phyloP scores from a whole-genome alignment of 2,888 invertebrate genomes.

The Eumacrocentrus americanus region DNA sequence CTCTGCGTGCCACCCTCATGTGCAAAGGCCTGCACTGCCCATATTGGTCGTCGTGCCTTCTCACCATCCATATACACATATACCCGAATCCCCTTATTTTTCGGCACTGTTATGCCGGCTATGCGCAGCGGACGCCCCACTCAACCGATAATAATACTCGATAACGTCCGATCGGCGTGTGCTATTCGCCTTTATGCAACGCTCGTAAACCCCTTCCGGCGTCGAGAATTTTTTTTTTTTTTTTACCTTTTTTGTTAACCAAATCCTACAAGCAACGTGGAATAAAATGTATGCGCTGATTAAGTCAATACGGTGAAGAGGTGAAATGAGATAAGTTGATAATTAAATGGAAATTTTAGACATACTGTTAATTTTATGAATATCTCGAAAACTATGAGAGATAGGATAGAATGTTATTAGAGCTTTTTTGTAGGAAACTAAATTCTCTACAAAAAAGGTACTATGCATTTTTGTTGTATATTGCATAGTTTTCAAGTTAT shows the following conservation, averaged over 20 bases:
- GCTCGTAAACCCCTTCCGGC: conserved; percentile 5
- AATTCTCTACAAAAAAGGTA: too few species aligned
- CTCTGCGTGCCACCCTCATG: conserved; percentile 29
- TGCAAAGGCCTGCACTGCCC: conserved; percentile 18
- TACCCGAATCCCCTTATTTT: conserved; percentile 7
- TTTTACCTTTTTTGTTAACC: neutral
- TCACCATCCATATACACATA: neutral
- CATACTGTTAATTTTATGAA: too few species aligned
- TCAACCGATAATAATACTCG: conserved; percentile 16
- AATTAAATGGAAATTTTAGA: too few species aligned
- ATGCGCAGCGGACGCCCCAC: conserved; percentile 11
- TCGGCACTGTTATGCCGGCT: conserved; percentile 8
- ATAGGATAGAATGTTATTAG: too few species aligned
- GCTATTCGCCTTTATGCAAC: conserved; percentile 10
- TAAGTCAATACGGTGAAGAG: too few species aligned
- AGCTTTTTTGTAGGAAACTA: too few species aligned
- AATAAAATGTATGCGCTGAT: too few species aligned
- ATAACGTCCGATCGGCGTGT: conserved; percentile 14
- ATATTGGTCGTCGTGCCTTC: conserved; percentile 2
- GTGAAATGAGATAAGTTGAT: too few species aligned
- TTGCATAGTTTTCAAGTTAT: too few species aligned
- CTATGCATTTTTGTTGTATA: too few species aligned
- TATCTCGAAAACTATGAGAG: too few species aligned
- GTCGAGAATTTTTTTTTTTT: neutral
- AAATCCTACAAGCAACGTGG: too few species aligned